Evolutionary conservation across 2,888 invertebrate genomes (phyloP), one percentile per base, ranked within the genome.

Genomic region (Cyaniris semiargus): DNA sequence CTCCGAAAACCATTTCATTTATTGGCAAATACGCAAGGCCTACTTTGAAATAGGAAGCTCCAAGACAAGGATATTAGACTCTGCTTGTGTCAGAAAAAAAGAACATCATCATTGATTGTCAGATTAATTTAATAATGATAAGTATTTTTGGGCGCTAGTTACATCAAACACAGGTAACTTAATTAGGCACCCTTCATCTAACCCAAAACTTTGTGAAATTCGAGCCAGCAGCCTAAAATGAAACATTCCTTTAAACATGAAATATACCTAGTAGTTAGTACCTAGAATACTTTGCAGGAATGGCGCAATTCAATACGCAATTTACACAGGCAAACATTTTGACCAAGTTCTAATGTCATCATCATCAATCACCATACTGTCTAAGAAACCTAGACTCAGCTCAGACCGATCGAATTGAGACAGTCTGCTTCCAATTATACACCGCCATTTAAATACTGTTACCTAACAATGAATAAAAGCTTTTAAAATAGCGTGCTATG

Each of bases 391-490:
- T 53, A 53, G 53, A 53, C 53, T 53, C 53, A 53, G 53, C 18
- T 48, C 15, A 48, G 53, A 53, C 48, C 60, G 21, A 60, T 60
- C 60, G 60, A 60, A 23, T 60, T 23, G 60, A 60, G 60, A 60
- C 21, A 60, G 60, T 60, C 60, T 23, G 60, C 60, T 60, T 60
- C 60, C 23, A 23, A 60, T 23, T 21, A 23, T 23, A 3, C 7
- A 2, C 3, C 1, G 23, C 60, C 23, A 10, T 60, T 10, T 23
- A 58, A 58, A 58, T 58, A 23, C 60, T 87, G 86, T 88, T 86
- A 88, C 87, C 84, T 70, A 84, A 83, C 84, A 83, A 80, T 76
- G 76, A 78, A 78, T 78, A n/a, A n/a, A n/a, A n/a, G n/a, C n/a
- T n/a, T n/a, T n/a, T n/a, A n/a, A n/a, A n/a, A 81, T 82, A 83